Conservation (phyloP, 2,113 vertebrate genomes). For the Hucho hucho region DNA sequence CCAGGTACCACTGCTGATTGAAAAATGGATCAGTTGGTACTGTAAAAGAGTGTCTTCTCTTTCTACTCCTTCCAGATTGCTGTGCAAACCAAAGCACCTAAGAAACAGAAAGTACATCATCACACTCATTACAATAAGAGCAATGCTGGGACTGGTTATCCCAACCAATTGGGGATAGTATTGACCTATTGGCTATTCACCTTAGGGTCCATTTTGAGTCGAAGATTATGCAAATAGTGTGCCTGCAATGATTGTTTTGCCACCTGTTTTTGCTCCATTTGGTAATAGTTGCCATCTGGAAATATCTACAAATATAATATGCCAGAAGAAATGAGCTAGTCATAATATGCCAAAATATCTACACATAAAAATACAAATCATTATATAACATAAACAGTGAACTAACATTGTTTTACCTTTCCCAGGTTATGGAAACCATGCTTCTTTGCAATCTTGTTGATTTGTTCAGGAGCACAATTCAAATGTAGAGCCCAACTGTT, state of each 20-base stretch:
- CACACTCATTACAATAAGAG: not conserved
- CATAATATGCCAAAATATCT: too few relatives aligned
- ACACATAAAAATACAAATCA: not conserved
- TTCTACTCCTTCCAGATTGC: constrained; percentile 60
- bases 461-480: not conserved
- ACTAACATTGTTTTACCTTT: constrained; percentile 7
- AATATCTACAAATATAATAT: constrained; percentile 18
- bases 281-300: constrained; percentile 25
- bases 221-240: constrained; percentile 15
- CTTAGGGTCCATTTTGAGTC: constrained; percentile 18
- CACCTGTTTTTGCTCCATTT: constrained; percentile 24
- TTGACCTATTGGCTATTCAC: constrained; percentile 10
- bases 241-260: constrained; percentile 13
- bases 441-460: constrained; percentile 15
- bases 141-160: not conserved
- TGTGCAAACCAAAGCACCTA: constrained; percentile 79
- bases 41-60: constrained; percentile 35
- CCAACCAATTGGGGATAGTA: not conserved
- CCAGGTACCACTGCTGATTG: constrained; percentile 79
- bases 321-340: not conserved
- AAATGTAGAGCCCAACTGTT: constrained; percentile 20
- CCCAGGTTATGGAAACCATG: constrained; percentile 22
- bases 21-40: constrained; percentile 75
- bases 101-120: not conserved
- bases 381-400: not conserved